Conservation (phyloP, 2,797 vertebrate genomes). For the Gouania willdenowi region DNA sequence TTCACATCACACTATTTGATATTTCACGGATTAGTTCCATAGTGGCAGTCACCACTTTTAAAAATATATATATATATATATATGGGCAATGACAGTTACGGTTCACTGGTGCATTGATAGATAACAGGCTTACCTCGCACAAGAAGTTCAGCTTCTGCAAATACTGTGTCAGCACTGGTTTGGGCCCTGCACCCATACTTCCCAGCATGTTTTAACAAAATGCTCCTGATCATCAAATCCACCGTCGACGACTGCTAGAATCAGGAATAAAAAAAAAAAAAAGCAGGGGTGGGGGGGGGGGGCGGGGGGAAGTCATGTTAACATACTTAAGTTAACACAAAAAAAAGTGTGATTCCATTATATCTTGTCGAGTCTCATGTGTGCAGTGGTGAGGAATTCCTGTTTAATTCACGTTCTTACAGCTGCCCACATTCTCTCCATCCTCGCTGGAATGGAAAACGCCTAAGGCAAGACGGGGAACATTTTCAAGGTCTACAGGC, state of each 20-base stretch:
- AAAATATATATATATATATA: too few species aligned
- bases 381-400: constrained; percentile 52
- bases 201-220: constrained; percentile 93
- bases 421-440: constrained; percentile 42
- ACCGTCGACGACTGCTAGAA: constrained; percentile 92
- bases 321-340: constrained; percentile 43
- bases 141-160: constrained; percentile 89
- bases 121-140: constrained; percentile 86
- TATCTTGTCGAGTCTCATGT: constrained; percentile 53
- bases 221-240: constrained; percentile 98
- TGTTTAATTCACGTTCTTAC: constrained; percentile 57
- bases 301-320: too few species aligned
- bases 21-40: too few species aligned
- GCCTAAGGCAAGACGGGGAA: constrained; percentile 63
- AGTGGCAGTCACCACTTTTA: too few species aligned
- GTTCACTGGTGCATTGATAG: too few species aligned
- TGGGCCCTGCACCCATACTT: constrained; percentile 92
- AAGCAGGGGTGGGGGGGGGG: constrained; percentile 55
- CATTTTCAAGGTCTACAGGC: constrained; percentile 70
- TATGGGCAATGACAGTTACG: too few species aligned
- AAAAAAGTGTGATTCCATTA: constrained; percentile 43
- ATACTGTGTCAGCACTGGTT: constrained; percentile 88
- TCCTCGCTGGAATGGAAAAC: constrained; percentile 59
- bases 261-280: constrained; percentile 6
- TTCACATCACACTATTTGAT: too few species aligned